These are phyloP conservation scores for Oreonectes daqikongensis DNA, from an alignment of 2,797 vertebrate genomes.

Conservation along the genomic window DNA sequence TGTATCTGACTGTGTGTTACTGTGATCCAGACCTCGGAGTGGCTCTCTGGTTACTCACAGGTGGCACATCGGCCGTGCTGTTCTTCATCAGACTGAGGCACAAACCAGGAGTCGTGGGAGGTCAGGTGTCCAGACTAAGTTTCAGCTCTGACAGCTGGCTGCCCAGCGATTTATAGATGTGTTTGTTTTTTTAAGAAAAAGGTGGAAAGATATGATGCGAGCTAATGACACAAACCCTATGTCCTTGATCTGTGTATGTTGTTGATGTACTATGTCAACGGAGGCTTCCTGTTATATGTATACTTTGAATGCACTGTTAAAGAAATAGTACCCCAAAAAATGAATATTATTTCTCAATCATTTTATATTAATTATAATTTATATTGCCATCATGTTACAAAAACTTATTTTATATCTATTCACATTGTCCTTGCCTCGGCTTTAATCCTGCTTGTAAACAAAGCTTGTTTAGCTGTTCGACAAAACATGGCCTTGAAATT, in stretches of 20 bases:
- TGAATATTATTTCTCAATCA: no score
- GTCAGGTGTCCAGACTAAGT: constrained; percentile 51
- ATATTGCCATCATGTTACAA: no score
- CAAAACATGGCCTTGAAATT: no score
- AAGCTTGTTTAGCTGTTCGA: no score
- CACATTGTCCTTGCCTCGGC: no score
- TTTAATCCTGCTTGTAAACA: no score
- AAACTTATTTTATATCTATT: no score
- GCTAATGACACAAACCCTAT: neutral
- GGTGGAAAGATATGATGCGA: neutral
- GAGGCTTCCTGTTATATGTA: neutral
- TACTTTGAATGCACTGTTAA: no score
- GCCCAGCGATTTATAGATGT: constrained; percentile 21
- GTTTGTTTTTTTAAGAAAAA: constrained; percentile 44
- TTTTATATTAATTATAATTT: no score
- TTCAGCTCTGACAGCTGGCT: constrained; percentile 43
- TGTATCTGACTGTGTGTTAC: constrained; percentile 10
- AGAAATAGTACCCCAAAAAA: no score
- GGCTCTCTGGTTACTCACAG: constrained; percentile 50
- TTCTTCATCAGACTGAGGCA: constrained; percentile 14
- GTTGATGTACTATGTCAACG: neutral
- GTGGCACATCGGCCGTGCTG: constrained; percentile 30
- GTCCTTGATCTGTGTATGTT: neutral
- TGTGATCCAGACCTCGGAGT: constrained; percentile 6
- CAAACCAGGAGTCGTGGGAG: constrained; percentile 30